Conservation (phyloP, 2,113 vertebrate genomes). For the Amphiprion percula region DNA sequence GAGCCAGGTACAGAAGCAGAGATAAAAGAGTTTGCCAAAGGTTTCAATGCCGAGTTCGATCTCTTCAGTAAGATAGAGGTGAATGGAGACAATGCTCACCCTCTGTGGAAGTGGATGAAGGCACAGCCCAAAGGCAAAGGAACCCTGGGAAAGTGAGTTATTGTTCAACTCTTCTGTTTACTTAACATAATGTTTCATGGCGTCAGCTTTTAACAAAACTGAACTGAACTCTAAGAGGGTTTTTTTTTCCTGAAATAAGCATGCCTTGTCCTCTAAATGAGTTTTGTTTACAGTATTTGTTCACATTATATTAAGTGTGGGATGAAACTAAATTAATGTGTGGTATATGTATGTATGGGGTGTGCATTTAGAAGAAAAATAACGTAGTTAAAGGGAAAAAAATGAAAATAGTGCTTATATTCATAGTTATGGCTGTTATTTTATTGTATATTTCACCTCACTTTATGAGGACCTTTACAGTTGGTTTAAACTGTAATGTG, state of each 20-base stretch:
- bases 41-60: slow-evolving; percentile 92
- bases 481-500: too few species aligned
- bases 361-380: too few species aligned
- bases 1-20: slow-evolving; percentile 92
- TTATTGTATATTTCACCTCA: background rate
- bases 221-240: background rate
- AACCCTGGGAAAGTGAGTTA: slow-evolving; percentile 92
- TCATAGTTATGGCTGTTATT: background rate
- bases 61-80: slow-evolving; percentile 95
- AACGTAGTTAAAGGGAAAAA: too few species aligned
- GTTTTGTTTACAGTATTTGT: too few species aligned
- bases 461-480: background rate
- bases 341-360: too few species aligned
- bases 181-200: background rate
- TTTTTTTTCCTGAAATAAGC: too few species aligned
- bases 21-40: slow-evolving; percentile 92
- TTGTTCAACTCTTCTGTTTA: background rate
- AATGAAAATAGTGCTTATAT: too few species aligned
- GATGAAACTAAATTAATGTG: too few species aligned
- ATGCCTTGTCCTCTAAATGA: too few species aligned
- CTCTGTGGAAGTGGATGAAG: slow-evolving; percentile 98
- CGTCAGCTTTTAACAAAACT: background rate
- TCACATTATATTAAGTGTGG: too few species aligned
- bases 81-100: slow-evolving; percentile 92
- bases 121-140: slow-evolving; percentile 93